Base-by-base conservation (phyloP, 1,140 invertebrate genomes). In the Pogonomyrmex californicus region DNA sequence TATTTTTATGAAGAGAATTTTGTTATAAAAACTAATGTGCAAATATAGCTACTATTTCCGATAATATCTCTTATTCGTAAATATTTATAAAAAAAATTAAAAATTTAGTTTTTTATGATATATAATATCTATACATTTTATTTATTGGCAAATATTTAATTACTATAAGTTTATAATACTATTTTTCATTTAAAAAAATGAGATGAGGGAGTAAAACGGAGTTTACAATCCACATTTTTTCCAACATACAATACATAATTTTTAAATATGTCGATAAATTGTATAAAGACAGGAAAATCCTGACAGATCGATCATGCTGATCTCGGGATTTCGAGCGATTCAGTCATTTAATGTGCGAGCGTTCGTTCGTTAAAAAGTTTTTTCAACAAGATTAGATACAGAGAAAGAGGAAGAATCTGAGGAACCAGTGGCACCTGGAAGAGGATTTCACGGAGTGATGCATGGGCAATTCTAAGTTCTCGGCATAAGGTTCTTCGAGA, bases 351-450 rank as follows among this genome's bases (percentile, higher is more conserved):
- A 23, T 23, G 23, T 23, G 23, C 23, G 23, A 23, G 23, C 60
- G 63, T 81, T 75, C 56, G 38, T 47, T 33, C 23, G 49, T 83
- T 49, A 83, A 62, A 75, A 49, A 60, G 56, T 78, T 23, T 36
- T 76, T 56, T 63, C 44, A n/a, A 17, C 36, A 44, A 65, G 73
- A 85, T 78, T 75, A 75, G 36, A 75, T 51, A 51, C 36, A 38
- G 54, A 41, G 81, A 12, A 60, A 75, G 49, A 41, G 58, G 23
- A 47, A 47, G 38, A 85, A 85, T 63, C 62, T 44, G 58, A 76
- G 47, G 58, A 63, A 85, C 73, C 36, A 85, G 82, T 78, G 82
- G 73, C 70, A 85, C 60, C 23, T 78, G n/a, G 49, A 66, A 36
- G 60, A 78, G n/a, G 14, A 6, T 47, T 60, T 47, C 60, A 77